Percentiles rank a stretch among this genome's conserved stretches.
Conservation (phyloP, 2,797 vertebrate species). For the Tenualosa thibaudeaui region DNA sequence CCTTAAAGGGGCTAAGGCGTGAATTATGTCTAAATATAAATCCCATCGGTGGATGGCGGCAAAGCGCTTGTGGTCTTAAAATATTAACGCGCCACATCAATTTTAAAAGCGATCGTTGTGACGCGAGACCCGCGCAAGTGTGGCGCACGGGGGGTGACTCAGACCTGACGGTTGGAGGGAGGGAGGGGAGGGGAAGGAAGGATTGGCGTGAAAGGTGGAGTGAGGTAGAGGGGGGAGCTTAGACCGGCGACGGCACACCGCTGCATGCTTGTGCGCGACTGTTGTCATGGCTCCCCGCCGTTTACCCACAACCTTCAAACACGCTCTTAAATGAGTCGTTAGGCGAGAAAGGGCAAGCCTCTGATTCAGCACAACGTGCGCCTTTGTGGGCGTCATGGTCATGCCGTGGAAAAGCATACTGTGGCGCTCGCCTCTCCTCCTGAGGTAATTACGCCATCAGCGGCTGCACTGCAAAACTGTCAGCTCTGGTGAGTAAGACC, state of each 20-base stretch:
- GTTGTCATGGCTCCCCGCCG: slow-evolving; percentile 39
- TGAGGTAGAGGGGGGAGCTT: background rate
- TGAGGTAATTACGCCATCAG: slow-evolving; percentile 3
- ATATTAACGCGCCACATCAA: slow-evolving; percentile 68
- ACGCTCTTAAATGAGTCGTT: slow-evolving; percentile 23
- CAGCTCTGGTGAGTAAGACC: background rate
- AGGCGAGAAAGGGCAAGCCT: background rate
- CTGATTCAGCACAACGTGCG: background rate
- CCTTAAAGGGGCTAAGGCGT: slow-evolving; percentile 49
- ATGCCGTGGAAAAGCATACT: background rate
- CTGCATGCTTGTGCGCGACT: slow-evolving; percentile 38
- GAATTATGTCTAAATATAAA: slow-evolving; percentile 66
- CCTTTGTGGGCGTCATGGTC: background rate
- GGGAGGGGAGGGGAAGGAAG: background rate
- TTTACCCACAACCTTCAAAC: slow-evolving; percentile 41
- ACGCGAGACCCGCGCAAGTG: slow-evolving; percentile 61
- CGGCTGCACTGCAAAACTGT: background rate
- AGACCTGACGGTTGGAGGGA: slow-evolving; percentile 35
- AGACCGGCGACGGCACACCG: slow-evolving; percentile 51
- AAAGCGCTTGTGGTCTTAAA: slow-evolving; percentile 60
- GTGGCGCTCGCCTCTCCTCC: background rate
- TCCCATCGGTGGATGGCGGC: slow-evolving; percentile 57
- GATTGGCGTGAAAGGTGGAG: background rate
- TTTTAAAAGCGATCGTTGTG: slow-evolving; percentile 64
- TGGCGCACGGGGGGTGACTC: slow-evolving; percentile 60